These are phyloP conservation scores for Leptopilina clavipes DNA, from an alignment of 1,140 invertebrate species.

Conservation along the genomic window DNA sequence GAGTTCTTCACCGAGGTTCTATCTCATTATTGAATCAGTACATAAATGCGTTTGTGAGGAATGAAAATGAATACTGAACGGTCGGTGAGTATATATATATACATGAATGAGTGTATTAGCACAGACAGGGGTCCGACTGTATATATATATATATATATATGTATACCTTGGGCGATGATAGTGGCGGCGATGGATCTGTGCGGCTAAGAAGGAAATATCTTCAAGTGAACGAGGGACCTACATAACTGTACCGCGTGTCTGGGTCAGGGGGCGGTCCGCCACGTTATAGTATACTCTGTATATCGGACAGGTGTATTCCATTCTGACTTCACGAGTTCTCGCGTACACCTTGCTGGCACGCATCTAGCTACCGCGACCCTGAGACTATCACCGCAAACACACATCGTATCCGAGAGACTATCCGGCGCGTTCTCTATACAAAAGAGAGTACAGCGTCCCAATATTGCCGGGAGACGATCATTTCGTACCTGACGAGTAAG, in stretches of 20 bases:
- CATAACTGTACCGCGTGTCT: constrained; percentile 78
- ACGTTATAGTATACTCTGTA: constrained; percentile 73
- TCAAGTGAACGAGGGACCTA: constrained; percentile 65
- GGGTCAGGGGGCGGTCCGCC: constrained; percentile 78
- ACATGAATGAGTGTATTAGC: constrained; percentile 9
- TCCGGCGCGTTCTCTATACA: constrained; percentile 2
- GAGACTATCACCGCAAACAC: constrained; percentile 61
- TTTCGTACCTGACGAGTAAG: not conserved
- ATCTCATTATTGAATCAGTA: not conserved
- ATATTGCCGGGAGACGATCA: not conserved
- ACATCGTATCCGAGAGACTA: too few relatives aligned
- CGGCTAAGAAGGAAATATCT: constrained; percentile 62
- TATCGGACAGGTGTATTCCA: constrained; percentile 77
- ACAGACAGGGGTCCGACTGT: constrained; percentile 23
- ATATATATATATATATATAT: constrained; percentile 13
- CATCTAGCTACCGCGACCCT: constrained; percentile 48
- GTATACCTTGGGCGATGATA: not conserved
- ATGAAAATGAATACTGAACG: constrained; percentile 6
- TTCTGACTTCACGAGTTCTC: constrained; percentile 72
- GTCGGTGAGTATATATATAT: not conserved
- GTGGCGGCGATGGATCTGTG: constrained; percentile 33
- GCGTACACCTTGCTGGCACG: constrained; percentile 63
- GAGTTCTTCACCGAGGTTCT: not conserved
- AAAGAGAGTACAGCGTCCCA: not conserved
- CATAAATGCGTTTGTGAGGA: not conserved